Conservation (phyloP, 1,140 invertebrate species). For the Cydia pomonella region DNA sequence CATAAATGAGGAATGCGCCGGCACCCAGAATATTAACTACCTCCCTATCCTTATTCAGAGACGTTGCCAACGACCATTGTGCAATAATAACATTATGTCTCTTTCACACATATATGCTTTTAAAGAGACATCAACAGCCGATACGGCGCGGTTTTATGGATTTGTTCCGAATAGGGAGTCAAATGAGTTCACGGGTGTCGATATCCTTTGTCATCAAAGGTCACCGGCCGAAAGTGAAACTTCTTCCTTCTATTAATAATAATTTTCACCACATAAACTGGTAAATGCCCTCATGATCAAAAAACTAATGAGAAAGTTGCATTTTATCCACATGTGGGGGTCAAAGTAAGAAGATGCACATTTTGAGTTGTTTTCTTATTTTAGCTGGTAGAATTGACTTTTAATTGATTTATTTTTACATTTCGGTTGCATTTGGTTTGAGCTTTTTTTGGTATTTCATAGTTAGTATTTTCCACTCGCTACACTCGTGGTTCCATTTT, state of each 20-base stretch:
- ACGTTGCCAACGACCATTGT: not conserved
- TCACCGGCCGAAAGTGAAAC: conserved; percentile 63
- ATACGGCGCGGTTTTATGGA: conserved; percentile 1
- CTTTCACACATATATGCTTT: not conserved
- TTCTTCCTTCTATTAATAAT: conserved; percentile 20
- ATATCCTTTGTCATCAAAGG: conserved; percentile 55
- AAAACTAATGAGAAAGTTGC: too few species aligned
- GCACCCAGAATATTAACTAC: conserved; percentile 16
- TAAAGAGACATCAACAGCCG: conserved; percentile 4
- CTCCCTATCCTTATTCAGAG: conserved; percentile 20
- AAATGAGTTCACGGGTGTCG: conserved; percentile 50
- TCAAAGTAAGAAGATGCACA: too few species aligned
- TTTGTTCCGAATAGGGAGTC: conserved; percentile 46
- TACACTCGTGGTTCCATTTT: too few species aligned
- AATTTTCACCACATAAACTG: too few species aligned
- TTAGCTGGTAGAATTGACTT: too few species aligned
- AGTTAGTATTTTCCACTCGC: too few species aligned
- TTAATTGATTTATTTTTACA: too few species aligned
- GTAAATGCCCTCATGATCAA: too few species aligned
- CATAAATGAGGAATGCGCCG: conserved; percentile 20
- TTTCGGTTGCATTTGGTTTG: too few species aligned
- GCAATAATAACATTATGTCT: not conserved
- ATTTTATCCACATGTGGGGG: too few species aligned
- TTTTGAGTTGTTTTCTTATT: too few species aligned
- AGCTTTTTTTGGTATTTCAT: too few species aligned